phyloP scores from a whole-genome alignment of 92 coral and sea anemone genomes.

The Porites evermanni region DNA sequence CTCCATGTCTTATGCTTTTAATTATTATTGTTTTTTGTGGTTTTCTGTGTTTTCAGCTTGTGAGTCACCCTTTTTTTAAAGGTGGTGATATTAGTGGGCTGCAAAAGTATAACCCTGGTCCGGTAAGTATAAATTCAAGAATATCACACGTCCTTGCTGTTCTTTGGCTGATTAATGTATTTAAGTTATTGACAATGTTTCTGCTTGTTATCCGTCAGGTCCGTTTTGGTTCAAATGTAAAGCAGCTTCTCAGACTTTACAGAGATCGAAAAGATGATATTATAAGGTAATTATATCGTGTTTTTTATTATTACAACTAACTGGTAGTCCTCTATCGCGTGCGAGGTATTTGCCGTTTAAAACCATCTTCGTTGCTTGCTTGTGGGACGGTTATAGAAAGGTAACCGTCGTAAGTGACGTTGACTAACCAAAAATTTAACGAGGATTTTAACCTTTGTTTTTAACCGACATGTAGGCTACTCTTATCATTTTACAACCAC shows the following conservation, averaged over 20 bases:
- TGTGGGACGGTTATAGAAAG: no score
- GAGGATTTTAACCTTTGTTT: no score
- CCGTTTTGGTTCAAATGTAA: slow-evolving; percentile 60
- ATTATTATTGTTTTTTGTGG: neutral
- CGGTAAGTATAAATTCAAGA: slow-evolving; percentile 11
- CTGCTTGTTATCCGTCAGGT: slow-evolving; percentile 22
- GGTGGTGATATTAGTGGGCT: slow-evolving; percentile 74
- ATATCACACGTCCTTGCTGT: neutral
- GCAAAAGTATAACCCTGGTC: slow-evolving; percentile 50
- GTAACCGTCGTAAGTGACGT: no score
- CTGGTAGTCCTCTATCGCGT: neutral
- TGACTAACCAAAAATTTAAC: no score
- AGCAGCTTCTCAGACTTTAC: slow-evolving; percentile 57
- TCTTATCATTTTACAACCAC: no score
- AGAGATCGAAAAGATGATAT: slow-evolving; percentile 43
- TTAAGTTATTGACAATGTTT: neutral
- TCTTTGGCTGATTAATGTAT: neutral
- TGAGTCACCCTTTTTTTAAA: slow-evolving; percentile 72
- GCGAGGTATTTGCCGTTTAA: no score
- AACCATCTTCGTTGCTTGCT: no score
- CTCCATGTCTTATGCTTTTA: neutral
- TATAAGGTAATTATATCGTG: slow-evolving; percentile 36
- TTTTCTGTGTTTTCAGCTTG: slow-evolving; percentile 51
- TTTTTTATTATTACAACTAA: no score
- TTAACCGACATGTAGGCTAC: neutral